Evolutionary conservation across 2,113 vertebrate genomes (phyloP).

Genomic region (Oryzias celebensis): DNA sequence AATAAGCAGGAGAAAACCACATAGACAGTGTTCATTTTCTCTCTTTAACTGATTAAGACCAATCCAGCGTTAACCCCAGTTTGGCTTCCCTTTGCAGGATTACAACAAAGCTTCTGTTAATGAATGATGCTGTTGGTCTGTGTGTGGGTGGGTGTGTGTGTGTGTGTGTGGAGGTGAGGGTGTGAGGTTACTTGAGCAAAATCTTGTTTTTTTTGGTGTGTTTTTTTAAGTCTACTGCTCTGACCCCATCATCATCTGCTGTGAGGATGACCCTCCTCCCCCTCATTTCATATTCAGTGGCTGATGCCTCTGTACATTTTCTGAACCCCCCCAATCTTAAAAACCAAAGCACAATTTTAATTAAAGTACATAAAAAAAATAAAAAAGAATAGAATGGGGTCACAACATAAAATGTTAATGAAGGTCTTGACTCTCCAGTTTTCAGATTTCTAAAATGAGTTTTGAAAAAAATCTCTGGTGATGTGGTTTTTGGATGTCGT

Average conservation of each 20-base stretch:
- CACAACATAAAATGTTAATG: constrained; percentile 42
- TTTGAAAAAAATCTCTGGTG: background rate
- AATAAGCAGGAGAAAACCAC: background rate
- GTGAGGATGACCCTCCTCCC: background rate
- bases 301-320: too few species aligned
- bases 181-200: constrained; percentile 14
- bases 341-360: too few species aligned
- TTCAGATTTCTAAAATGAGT: too few species aligned
- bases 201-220: constrained; percentile 52
- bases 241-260: constrained; percentile 17
- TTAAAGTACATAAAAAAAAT: background rate
- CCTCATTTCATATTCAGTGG: background rate
- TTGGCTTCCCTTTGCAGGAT: constrained; percentile 49
- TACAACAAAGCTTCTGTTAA: constrained; percentile 59
- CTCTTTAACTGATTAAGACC: constrained; percentile 59
- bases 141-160: background rate
- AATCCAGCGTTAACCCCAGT: constrained; percentile 63
- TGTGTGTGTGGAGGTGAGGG: background rate
- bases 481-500: constrained; percentile 28
- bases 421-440: constrained; percentile 19
- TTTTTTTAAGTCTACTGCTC: constrained; percentile 34
- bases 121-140: constrained; percentile 22
- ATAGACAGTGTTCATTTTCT: constrained; percentile 29
- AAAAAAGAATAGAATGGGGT: constrained; percentile 14
- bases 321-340: too few species aligned